Base-by-base conservation (phyloP, 2,888 invertebrate genomes). In the Pyrochroa serraticornis region DNA sequence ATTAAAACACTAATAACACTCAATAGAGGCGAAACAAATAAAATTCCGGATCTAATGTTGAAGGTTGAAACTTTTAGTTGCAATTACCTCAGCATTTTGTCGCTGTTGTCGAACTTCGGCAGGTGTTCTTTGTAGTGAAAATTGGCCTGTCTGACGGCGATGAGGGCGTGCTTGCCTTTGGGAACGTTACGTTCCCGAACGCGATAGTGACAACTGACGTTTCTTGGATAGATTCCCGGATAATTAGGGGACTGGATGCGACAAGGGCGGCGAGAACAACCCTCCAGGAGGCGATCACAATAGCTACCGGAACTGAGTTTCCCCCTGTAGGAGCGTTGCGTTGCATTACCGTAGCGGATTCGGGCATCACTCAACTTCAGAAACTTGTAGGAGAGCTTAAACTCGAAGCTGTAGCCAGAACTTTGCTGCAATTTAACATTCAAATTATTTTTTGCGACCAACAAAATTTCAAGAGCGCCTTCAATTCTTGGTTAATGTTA, bases 191-290 rank as follows among this genome's bases (percentile, higher is more conserved):
- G 70, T 64, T 80, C 80, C 57, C 78, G 69, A 52, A 79, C 72
- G 46, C 76, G 72, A 67, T 79, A 80, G 60, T 75, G 74, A 65
- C 79, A 80, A 67, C 91, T 91, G 61, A 93, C 89, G 78, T 93
- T 93, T 58, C 93, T 82, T 3, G 93, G 93, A 79, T 94, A 95
- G 65, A 92, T 88, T 48, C 94, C 94, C 7, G 93, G 93, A 79
- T 91, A 94, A 83, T 95, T 95, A 7, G 94, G 95, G 14, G 93
- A 93, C 79, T 92, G 91, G 60, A 92, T 87, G 62, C 91, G 87
- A 79, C 80, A 80, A 6, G 75, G 72, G 32, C 78, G 79, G 58
- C 86, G 83, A 78, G 89, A 89, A 77, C 92, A 92, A 76, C 89
- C 88, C 72, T 89, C 90, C 70, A 92, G 84, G 69, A 91, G 85